Conservation (phyloP, 2,888 invertebrate species). For the Rotaria sp. region DNA sequence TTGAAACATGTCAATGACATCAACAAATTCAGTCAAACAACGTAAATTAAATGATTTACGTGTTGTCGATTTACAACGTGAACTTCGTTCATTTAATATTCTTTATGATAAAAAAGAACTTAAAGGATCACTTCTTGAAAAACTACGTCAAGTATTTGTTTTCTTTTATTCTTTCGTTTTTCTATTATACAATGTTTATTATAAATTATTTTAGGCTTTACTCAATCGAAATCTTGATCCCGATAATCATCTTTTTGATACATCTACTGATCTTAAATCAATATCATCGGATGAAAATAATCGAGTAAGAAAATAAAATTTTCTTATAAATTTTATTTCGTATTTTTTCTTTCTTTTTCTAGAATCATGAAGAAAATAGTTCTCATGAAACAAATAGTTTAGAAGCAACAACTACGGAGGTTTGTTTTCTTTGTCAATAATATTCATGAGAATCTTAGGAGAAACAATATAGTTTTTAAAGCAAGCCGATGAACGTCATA, state of each 20-base stretch:
- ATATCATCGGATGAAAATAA: neutral
- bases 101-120: neutral
- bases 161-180: neutral
- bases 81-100: neutral
- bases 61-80: neutral
- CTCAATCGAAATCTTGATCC: neutral
- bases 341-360: neutral
- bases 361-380: neutral
- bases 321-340: neutral
- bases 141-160: neutral
- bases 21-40: neutral
- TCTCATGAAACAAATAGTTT: neutral
- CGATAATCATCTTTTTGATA: neutral
- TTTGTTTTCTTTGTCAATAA: too few relatives aligned
- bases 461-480: too few relatives aligned
- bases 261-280: neutral
- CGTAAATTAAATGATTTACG: neutral
- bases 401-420: neutral
- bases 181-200: neutral
- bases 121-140: neutral
- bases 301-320: neutral
- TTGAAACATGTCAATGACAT: neutral
- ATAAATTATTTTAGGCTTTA: neutral
- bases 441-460: too few relatives aligned
- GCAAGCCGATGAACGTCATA: too few relatives aligned